Evolutionary conservation across 2,888 invertebrate genomes (phyloP).

Genomic region (Pilophorus perplexus): DNA sequence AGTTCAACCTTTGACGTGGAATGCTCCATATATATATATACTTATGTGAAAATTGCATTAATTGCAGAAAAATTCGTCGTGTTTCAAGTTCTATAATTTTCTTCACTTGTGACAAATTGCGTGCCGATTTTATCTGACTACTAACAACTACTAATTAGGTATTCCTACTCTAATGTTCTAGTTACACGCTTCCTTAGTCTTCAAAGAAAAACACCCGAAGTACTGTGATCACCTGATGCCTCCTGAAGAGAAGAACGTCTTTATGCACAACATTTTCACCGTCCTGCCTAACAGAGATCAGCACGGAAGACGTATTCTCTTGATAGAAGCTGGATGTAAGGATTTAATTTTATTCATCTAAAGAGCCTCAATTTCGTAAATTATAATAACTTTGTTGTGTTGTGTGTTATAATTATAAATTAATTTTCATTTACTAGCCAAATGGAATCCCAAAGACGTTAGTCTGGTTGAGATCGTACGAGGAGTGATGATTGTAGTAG

Average conservation of each 20-base stretch:
- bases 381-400: too few relatives aligned
- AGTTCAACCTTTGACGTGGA: too few relatives aligned
- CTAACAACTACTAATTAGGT: not conserved
- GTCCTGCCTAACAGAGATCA: conserved; percentile 79
- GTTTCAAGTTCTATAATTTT: too few relatives aligned
- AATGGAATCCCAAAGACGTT: conserved; percentile 80
- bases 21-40: too few relatives aligned
- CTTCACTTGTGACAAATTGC: not conserved
- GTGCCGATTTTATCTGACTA: not conserved
- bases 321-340: conserved; percentile 79
- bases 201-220: conserved; percentile 69
- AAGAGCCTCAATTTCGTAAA: too few relatives aligned
- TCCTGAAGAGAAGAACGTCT: conserved; percentile 53
- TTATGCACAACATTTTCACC: conserved; percentile 73
- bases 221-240: conserved; percentile 70
- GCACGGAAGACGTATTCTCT: conserved; percentile 69
- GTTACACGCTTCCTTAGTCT: conserved; percentile 78
- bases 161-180: conserved; percentile 53
- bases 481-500: conserved; percentile 74
- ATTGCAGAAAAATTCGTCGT: too few relatives aligned
- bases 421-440: too few relatives aligned
- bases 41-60: too few relatives aligned
- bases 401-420: too few relatives aligned
- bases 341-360: too few relatives aligned
- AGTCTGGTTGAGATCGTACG: conserved; percentile 77